Conservation (phyloP, 2,888 invertebrate species). For the Ennomos quercinarius region DNA sequence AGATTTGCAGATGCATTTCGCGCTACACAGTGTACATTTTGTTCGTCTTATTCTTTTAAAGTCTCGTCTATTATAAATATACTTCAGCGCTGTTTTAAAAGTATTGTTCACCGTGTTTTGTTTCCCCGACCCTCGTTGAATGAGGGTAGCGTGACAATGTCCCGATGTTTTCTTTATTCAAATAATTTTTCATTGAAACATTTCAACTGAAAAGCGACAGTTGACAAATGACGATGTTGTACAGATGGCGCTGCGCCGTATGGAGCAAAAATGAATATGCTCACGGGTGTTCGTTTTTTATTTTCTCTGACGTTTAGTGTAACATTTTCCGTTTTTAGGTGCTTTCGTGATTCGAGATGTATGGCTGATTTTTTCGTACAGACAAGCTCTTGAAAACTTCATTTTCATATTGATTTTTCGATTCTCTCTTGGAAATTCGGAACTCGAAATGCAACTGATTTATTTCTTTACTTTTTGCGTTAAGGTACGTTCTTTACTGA, state of each 20-base stretch:
- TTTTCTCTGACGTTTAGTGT: conserved; percentile 9
- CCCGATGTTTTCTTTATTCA: conserved; percentile 37
- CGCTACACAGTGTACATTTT: too few species aligned
- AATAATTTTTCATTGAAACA: conserved; percentile 42
- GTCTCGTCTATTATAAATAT: too few species aligned
- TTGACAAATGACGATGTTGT: conserved; percentile 52
- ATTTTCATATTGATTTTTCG: too few species aligned
- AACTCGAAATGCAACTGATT: too few species aligned
- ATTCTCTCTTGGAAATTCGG: too few species aligned
- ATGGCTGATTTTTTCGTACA: too few species aligned
- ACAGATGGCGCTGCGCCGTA: conserved; percentile 39
- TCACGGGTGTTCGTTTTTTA: conserved; percentile 8
- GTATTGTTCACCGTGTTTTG: conserved; percentile 26
- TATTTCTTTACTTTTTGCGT: too few species aligned
- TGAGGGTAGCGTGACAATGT: conserved; percentile 29
- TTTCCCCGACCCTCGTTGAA: conserved; percentile 19
- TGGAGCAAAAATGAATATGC: conserved; percentile 25
- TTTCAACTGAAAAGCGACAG: conserved; percentile 41
- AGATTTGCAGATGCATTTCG: too few species aligned
- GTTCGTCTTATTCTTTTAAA: too few species aligned
- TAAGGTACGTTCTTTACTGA: too few species aligned
- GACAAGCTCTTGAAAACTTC: too few species aligned
- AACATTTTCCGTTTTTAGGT: not conserved
- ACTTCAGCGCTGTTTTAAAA: conserved; percentile 6
- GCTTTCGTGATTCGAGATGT: too few species aligned